phyloP scores from a whole-genome alignment of 1,140 invertebrate genomes.

The Cyrtorhinus lividipennis region DNA sequence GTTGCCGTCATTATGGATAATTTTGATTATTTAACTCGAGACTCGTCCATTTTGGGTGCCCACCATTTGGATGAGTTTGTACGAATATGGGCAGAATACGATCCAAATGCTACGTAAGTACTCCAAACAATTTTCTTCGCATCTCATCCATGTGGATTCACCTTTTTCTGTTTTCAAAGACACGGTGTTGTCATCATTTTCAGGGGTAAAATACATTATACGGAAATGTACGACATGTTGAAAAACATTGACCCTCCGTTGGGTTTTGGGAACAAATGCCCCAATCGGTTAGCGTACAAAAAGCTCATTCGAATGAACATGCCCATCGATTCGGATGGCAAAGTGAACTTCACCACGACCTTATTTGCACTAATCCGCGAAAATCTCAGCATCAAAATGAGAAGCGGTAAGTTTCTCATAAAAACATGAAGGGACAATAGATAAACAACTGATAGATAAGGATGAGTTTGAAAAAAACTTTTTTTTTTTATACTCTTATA shows the following conservation, averaged over 20 bases:
- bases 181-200: too few relatives aligned
- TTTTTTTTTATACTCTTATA: conserved; percentile 29
- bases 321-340: conserved; percentile 89
- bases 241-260: conserved; percentile 99
- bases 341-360: conserved; percentile 98
- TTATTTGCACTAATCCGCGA: conserved; percentile 97
- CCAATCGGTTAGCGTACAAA: conserved; percentile 95
- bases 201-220: conserved; percentile 94
- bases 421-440: too few relatives aligned
- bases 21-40: conserved; percentile 98
- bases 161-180: background rate
- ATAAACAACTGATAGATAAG: background rate
- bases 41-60: conserved; percentile 96
- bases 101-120: conserved; percentile 95
- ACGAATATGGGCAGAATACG: conserved; percentile 98
- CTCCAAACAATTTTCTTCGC: background rate
- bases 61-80: conserved; percentile 99
- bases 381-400: conserved; percentile 97
- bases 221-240: conserved; percentile 99
- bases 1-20: conserved; percentile 99
- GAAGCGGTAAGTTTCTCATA: conserved; percentile 68
- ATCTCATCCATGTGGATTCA: background rate
- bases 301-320: conserved; percentile 99
- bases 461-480: background rate
- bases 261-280: conserved; percentile 99